These are phyloP conservation scores for Tachysurus vachellii DNA, from an alignment of 2,113 vertebrate genomes.

Conservation along the genomic window DNA sequence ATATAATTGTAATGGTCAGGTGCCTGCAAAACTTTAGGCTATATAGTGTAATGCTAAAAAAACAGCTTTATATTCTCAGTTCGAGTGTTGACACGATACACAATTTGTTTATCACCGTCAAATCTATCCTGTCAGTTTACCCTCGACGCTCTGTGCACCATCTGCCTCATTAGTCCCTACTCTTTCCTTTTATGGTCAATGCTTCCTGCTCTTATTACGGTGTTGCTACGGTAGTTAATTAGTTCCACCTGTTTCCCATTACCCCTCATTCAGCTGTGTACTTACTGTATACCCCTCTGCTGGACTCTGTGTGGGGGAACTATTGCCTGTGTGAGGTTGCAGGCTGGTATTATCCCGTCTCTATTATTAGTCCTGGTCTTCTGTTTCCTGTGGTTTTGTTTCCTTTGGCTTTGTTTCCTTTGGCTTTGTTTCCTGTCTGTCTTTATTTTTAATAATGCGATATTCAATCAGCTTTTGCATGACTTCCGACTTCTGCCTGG, in stretches of 20 bases:
- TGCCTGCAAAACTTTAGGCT: neutral
- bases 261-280: neutral
- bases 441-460: neutral
- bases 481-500: neutral
- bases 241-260: conserved; percentile 25
- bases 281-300: neutral
- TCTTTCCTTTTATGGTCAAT: neutral
- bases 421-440: neutral
- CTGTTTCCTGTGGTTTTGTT: neutral
- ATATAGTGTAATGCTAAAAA: neutral
- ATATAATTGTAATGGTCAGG: neutral
- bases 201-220: neutral
- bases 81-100: neutral
- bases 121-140: neutral
- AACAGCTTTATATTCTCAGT: neutral
- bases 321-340: neutral
- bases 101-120: neutral
- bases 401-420: neutral
- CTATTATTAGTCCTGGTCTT: neutral
- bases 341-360: neutral
- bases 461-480: neutral
- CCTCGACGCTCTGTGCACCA: neutral
- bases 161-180: neutral
- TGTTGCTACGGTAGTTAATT: neutral
- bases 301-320: neutral